Conservation (phyloP, 2,113 vertebrate genomes). For the Rhinoderma darwinii region DNA sequence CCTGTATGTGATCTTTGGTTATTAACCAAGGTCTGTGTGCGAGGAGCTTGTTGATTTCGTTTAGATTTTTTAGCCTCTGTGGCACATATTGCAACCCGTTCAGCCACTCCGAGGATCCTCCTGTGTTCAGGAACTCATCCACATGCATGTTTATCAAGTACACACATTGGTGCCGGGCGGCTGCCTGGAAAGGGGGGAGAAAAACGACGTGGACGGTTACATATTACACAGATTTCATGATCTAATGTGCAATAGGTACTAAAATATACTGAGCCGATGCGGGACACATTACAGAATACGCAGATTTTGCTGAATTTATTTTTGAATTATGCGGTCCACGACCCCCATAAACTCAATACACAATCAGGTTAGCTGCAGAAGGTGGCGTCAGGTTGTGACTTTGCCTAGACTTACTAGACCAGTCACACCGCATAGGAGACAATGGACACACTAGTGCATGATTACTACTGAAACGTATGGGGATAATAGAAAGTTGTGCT, state of each 20-base stretch:
- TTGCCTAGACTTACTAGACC: no score
- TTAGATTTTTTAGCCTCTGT: slow-evolving; percentile 84
- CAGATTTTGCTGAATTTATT: no score
- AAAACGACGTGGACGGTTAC: neutral
- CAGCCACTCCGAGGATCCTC: slow-evolving; percentile 82
- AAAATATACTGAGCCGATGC: neutral
- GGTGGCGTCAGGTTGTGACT: no score
- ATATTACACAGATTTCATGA: neutral
- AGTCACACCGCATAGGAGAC: no score
- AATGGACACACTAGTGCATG: no score
- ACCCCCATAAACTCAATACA: no score
- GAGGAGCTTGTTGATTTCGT: slow-evolving; percentile 85
- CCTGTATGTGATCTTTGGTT: slow-evolving; percentile 87
- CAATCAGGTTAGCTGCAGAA: no score
- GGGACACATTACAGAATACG: no score
- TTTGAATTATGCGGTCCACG: no score
- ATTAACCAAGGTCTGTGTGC: slow-evolving; percentile 85
- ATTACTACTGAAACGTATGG: no score
- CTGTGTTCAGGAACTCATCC: slow-evolving; percentile 84
- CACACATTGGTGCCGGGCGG: slow-evolving; percentile 84
- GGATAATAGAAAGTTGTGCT: no score
- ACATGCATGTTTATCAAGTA: slow-evolving; percentile 86
- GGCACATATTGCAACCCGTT: slow-evolving; percentile 82
- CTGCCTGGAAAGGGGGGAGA: slow-evolving; percentile 73
- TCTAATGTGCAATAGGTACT: neutral